Conservation (phyloP, 2,797 vertebrate genomes). For the Falco concolor region DNA sequence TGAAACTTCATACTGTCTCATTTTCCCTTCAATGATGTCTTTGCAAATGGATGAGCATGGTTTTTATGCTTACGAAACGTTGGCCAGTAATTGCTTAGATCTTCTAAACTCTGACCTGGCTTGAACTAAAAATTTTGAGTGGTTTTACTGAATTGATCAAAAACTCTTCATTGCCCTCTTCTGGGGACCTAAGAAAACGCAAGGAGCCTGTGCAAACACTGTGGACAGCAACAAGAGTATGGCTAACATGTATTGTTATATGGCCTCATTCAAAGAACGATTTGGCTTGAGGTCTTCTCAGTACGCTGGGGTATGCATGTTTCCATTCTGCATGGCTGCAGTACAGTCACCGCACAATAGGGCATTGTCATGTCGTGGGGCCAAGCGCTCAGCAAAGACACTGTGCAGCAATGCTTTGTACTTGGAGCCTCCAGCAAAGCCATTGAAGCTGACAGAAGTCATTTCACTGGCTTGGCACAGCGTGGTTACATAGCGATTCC, state of each 20-base stretch:
- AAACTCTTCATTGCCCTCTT: constrained; percentile 72
- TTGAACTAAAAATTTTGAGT: background rate
- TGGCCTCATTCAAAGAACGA: accelerated
- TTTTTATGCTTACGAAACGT: constrained; percentile 33
- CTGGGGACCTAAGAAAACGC: constrained; percentile 25
- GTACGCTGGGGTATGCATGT: background rate
- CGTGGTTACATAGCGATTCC: background rate
- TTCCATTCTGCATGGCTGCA: background rate
- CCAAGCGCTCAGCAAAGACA: background rate
- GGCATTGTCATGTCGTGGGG: accelerated
- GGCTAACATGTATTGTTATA: background rate
- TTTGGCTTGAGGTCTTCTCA: background rate
- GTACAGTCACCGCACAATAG: background rate
- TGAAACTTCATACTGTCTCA: constrained; percentile 38
- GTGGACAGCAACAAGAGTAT: accelerated
- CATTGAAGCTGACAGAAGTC: background rate
- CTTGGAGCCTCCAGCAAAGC: constrained; percentile 8
- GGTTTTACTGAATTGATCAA: background rate
- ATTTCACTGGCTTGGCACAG: background rate
- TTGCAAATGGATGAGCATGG: constrained; percentile 41
- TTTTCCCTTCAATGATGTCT: constrained; percentile 34
- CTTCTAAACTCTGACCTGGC: background rate
- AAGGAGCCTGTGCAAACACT: background rate
- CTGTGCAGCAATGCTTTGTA: background rate
- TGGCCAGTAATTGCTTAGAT: constrained; percentile 30